Conservation (phyloP, 2,113 vertebrate species). For the Cinclus cinclus region DNA sequence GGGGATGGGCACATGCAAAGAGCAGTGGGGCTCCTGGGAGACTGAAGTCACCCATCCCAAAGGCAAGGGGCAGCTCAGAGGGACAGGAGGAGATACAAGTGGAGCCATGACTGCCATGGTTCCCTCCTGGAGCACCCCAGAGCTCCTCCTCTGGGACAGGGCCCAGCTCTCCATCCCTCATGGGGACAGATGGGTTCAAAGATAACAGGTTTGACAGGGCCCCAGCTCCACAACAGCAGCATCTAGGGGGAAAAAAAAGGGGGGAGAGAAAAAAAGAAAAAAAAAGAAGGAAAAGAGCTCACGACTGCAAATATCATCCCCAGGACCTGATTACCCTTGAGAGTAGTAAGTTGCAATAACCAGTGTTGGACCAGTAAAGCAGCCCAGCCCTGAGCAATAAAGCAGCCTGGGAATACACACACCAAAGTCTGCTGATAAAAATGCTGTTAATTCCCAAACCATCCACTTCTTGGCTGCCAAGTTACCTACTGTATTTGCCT, state of each 20-base stretch:
- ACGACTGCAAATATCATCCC: neutral
- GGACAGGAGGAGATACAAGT: neutral
- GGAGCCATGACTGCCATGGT: rapidly evolving
- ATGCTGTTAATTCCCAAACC: neutral
- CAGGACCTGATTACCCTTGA: neutral
- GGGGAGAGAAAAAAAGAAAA: rapidly evolving
- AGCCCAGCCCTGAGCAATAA: neutral
- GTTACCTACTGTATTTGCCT: neutral
- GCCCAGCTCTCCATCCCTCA: rapidly evolving
- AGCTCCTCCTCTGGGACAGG: neutral
- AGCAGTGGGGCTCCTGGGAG: neutral
- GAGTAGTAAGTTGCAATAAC: neutral
- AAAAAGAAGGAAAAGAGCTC: neutral
- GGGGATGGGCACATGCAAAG: rapidly evolving
- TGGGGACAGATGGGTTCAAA: rapidly evolving
- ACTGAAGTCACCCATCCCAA: neutral
- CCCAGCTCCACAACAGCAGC: neutral
- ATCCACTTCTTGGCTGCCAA: neutral
- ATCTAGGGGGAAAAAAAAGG: too few species aligned
- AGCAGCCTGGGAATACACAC: neutral
- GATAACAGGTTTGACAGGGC: neutral
- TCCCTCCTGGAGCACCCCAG: rapidly evolving
- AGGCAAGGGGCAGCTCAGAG: neutral
- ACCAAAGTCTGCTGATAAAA: neutral
- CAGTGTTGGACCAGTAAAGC: neutral